Conservation (phyloP, 2,888 invertebrate genomes). For the Diaperis boleti region DNA sequence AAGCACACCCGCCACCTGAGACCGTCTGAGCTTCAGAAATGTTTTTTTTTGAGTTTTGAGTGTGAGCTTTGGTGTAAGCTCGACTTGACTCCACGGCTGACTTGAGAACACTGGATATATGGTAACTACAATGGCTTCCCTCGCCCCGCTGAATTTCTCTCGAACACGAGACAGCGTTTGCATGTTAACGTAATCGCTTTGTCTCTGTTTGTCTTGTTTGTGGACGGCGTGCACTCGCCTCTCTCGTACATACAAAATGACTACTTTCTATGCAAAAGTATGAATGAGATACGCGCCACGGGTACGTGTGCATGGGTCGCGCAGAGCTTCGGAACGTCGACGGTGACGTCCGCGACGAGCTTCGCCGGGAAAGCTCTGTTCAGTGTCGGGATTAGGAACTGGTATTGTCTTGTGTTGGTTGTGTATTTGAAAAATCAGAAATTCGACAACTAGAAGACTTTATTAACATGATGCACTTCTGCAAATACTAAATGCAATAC, state of each 20-base stretch:
- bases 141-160: slow-evolving; percentile 66
- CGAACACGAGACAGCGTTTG: slow-evolving; percentile 68
- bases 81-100: slow-evolving; percentile 65
- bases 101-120: slow-evolving; percentile 68
- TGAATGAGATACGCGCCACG: slow-evolving; percentile 70
- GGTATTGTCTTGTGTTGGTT: too few species aligned
- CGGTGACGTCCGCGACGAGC: background rate
- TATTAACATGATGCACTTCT: too few species aligned
- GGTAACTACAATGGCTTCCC: slow-evolving; percentile 66
- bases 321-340: background rate
- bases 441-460: too few species aligned
- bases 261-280: slow-evolving; percentile 73
- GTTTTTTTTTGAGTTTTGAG: slow-evolving; percentile 11
- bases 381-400: too few species aligned
- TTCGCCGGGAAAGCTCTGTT: too few species aligned
- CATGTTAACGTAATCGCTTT: slow-evolving; percentile 65
- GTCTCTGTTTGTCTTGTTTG: slow-evolving; percentile 59
- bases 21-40: background rate
- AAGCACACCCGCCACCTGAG: background rate
- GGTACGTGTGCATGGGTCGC: slow-evolving; percentile 61
- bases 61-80: slow-evolving; percentile 44
- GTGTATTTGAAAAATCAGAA: too few species aligned
- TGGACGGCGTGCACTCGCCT: slow-evolving; percentile 55
- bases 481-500: too few species aligned
- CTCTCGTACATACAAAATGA: slow-evolving; percentile 68